Percentiles rank a stretch among this genome's conserved stretches.
Evolutionary conservation across 2,113 vertebrate genomes (phyloP).

Genomic region (Rynchops niger): DNA sequence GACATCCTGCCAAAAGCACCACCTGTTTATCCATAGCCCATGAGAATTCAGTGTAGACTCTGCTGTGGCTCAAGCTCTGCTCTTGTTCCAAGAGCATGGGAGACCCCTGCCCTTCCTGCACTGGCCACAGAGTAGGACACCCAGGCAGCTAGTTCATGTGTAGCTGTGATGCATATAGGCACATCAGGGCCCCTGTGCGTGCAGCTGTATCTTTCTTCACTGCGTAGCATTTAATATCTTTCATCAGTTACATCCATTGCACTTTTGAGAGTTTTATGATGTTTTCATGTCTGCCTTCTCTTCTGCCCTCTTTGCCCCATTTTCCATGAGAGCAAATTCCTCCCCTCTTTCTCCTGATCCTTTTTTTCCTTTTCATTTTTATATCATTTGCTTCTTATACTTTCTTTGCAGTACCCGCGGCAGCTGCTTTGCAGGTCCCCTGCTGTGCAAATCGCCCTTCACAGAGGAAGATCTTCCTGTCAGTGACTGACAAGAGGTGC

Average conservation of each 20-base stretch:
- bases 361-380: constrained; percentile 22
- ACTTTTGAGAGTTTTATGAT: background rate
- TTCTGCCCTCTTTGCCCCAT: background rate
- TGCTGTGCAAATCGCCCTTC: constrained; percentile 67
- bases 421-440: constrained; percentile 58
- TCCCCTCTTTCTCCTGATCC: background rate
- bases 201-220: background rate
- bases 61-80: background rate
- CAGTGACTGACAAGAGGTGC: constrained; percentile 61
- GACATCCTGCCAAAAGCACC: background rate
- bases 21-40: accelerated
- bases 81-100: background rate
- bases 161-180: background rate
- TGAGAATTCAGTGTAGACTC: background rate
- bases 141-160: background rate
- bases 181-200: background rate
- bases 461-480: constrained; percentile 61
- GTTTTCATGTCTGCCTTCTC: background rate
- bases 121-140: background rate
- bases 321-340: background rate
- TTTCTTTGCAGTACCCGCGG: constrained; percentile 24
- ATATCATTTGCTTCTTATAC: constrained; percentile 37
- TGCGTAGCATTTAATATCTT: background rate
- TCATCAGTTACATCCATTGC: background rate
- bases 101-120: background rate